phyloP scores from a whole-genome alignment of 2,797 vertebrate species.

The Catostomus latipinnis region DNA sequence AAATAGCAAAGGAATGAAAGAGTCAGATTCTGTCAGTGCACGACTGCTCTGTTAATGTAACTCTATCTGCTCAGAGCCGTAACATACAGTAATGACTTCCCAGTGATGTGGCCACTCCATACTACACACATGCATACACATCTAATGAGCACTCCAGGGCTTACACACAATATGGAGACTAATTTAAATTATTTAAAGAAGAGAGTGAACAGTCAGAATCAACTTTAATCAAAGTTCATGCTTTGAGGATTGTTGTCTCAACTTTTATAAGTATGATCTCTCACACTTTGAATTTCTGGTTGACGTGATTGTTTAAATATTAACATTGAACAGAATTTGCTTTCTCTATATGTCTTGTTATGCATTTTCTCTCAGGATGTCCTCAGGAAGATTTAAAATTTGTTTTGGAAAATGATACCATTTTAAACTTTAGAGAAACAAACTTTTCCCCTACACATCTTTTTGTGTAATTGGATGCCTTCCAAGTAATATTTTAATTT shows the following conservation, averaged over 20 bases:
- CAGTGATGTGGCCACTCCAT: conserved; percentile 20
- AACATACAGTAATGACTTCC: conserved; percentile 46
- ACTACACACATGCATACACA: conserved; percentile 19
- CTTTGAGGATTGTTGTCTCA: conserved; percentile 6
- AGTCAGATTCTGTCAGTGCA: conserved; percentile 15
- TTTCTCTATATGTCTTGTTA: not conserved
- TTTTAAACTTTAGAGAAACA: conserved; percentile 16
- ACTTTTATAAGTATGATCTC: not conserved
- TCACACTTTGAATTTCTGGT: not conserved
- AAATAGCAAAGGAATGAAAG: conserved; percentile 39
- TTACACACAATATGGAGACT: conserved; percentile 27
- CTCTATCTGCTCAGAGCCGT: conserved; percentile 41
- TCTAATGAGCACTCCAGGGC: conserved; percentile 41
- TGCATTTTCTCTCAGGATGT: not conserved
- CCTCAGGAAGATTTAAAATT: not conserved
- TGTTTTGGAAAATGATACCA: not conserved
- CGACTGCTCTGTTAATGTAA: conserved; percentile 37
- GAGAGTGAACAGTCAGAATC: conserved; percentile 1
- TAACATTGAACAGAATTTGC: not conserved
- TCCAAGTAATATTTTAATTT: not conserved
- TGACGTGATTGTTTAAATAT: not conserved
- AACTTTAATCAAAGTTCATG: conserved; percentile 24
- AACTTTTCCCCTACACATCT: not conserved
- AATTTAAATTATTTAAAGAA: conserved; percentile 28
- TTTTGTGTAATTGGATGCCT: not conserved